A percentile compares a stretch with the other conserved stretches of the same genome.
phyloP scores from a whole-genome alignment of 2,888 invertebrate genomes.

The Cosmia trapezina region DNA sequence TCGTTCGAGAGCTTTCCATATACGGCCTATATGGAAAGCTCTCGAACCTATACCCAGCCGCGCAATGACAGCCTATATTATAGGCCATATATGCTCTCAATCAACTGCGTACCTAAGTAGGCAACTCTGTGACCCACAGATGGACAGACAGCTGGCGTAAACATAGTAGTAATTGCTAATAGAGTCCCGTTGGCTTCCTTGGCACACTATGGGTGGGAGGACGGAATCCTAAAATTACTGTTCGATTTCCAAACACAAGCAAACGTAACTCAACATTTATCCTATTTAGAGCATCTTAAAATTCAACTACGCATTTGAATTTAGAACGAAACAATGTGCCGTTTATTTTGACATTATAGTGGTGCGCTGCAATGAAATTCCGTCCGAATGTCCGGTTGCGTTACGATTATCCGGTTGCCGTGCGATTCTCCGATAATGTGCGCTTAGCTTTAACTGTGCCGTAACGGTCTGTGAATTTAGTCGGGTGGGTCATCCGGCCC shows the following conservation, averaged over 20 bases:
- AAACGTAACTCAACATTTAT: neutral
- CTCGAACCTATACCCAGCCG: no score
- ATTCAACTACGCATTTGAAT: constrained; percentile 39
- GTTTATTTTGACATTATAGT: constrained; percentile 33
- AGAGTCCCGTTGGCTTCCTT: neutral
- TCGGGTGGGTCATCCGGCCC: constrained; percentile 41
- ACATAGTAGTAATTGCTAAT: neutral
- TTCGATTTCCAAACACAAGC: constrained; percentile 5
- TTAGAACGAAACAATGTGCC: constrained; percentile 27
- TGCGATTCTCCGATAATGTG: constrained; percentile 44
- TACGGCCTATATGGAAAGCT: no score
- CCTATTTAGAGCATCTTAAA: constrained; percentile 23
- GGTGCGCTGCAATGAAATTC: constrained; percentile 46
- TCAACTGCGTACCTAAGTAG: no score
- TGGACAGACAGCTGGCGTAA: no score
- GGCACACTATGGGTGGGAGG: no score
- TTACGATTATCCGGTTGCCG: constrained; percentile 24
- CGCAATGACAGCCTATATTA: no score
- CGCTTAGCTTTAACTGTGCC: constrained; percentile 50
- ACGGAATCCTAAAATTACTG: neutral
- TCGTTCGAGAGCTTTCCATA: no score
- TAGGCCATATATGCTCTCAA: no score
- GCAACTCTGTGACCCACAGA: no score
- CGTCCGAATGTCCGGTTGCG: constrained; percentile 19
- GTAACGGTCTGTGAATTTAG: constrained; percentile 56